These are phyloP conservation scores for Tolmerus cingulatus DNA, from an alignment of 2,888 invertebrate species.

Conservation along the genomic window DNA sequence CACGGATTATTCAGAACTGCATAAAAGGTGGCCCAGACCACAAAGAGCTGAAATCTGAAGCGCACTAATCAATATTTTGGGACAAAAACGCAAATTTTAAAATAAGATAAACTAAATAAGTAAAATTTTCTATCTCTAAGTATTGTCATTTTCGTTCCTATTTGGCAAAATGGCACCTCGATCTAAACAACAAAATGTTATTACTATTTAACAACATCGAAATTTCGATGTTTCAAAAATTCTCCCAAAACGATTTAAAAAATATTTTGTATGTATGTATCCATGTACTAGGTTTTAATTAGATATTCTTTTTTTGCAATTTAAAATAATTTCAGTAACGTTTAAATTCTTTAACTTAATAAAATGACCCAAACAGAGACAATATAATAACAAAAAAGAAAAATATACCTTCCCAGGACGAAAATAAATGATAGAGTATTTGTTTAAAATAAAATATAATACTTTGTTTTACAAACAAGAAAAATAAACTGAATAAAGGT, in stretches of 20 bases:
- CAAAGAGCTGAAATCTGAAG: too few relatives aligned
- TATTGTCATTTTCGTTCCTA: too few relatives aligned
- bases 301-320: not conserved
- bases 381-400: constrained; percentile 44
- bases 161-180: too few relatives aligned
- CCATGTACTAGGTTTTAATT: not conserved
- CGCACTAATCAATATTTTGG: too few relatives aligned
- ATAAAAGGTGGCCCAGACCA: too few relatives aligned
- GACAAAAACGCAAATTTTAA: too few relatives aligned
- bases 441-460: not conserved
- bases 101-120: too few relatives aligned
- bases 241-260: not conserved
- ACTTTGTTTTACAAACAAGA: not conserved
- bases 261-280: not conserved
- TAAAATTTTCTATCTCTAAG: too few relatives aligned
- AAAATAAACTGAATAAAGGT: not conserved
- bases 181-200: too few relatives aligned
- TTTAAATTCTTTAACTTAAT: not conserved
- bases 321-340: not conserved
- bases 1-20: too few relatives aligned
- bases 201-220: not conserved
- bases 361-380: not conserved
- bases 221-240: not conserved
- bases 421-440: not conserved
- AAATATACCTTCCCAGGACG: not conserved